Conservation (phyloP, 2,888 invertebrate genomes). For the Muscina levida region DNA sequence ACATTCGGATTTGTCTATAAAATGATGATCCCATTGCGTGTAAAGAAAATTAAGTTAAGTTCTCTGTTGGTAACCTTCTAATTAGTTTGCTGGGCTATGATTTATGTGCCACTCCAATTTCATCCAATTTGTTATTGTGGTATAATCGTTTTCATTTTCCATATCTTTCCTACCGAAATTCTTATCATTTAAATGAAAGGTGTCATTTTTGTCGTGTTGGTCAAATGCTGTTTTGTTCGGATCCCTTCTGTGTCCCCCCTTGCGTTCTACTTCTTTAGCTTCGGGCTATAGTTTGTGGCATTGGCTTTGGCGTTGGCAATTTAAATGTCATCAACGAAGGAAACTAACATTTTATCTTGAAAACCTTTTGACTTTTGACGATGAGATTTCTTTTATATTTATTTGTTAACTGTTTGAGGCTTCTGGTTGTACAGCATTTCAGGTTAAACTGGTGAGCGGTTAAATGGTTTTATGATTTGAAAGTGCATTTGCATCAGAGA, state of each 20-base stretch:
- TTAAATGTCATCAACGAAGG: not conserved
- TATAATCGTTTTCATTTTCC: slow-evolving; percentile 14
- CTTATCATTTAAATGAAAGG: slow-evolving; percentile 20
- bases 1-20: no score
- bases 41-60: no score
- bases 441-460: not conserved
- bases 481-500: no score
- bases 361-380: not conserved
- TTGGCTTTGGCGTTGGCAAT: not conserved
- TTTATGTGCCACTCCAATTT: not conserved
- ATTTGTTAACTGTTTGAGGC: not conserved
- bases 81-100: not conserved
- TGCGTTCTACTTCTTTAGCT: not conserved
- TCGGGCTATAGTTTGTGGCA: slow-evolving; percentile 3
- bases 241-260: not conserved
- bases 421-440: not conserved
- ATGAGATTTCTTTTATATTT: not conserved
- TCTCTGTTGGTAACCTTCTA: no score
- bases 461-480: slow-evolving; percentile 8
- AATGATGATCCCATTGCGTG: no score
- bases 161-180: slow-evolving; percentile 3
- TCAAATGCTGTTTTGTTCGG: slow-evolving; percentile 10
- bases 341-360: not conserved
- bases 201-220: slow-evolving; percentile 39
- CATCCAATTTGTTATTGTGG: slow-evolving; percentile 27